These are phyloP conservation scores for Entelurus aequoreus DNA, from an alignment of 2,113 vertebrate species.

Conservation along the genomic window DNA sequence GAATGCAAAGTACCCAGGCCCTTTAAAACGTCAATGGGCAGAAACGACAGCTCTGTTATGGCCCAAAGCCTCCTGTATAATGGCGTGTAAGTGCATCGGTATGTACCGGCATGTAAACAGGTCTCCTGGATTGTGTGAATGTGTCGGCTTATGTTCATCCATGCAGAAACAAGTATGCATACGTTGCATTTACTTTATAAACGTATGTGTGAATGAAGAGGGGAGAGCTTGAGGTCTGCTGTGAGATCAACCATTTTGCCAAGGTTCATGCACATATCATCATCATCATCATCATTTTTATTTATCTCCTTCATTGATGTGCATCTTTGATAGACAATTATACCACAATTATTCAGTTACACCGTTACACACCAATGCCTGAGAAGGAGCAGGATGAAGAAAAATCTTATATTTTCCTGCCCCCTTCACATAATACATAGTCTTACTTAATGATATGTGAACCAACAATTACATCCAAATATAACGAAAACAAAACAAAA, in stretches of 20 bases:
- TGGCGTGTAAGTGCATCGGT: constrained; percentile 25
- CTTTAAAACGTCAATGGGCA: constrained; percentile 29
- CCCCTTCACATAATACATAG: no score
- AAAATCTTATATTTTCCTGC: no score
- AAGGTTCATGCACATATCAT: no score
- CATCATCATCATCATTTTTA: no score
- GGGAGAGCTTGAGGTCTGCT: not conserved
- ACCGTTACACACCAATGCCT: no score
- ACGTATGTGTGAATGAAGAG: not conserved
- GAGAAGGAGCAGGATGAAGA: no score
- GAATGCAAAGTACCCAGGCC: constrained; percentile 18
- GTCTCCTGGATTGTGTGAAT: constrained; percentile 11
- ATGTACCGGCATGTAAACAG: constrained; percentile 29
- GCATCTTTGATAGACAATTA: no score
- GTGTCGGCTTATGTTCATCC: constrained; percentile 19
- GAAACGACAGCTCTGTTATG: constrained; percentile 29
- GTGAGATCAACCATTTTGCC: not conserved
- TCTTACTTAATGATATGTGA: no score
- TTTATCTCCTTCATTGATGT: no score
- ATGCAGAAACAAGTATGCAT: constrained; percentile 21
- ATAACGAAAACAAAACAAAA: no score
- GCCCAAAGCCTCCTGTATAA: constrained; percentile 28
- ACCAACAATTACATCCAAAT: no score
- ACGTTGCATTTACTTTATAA: constrained; percentile 4
- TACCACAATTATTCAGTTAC: no score